Evolutionary conservation across 2,797 vertebrate genomes (phyloP).

Genomic region (Danio tinwini): DNA sequence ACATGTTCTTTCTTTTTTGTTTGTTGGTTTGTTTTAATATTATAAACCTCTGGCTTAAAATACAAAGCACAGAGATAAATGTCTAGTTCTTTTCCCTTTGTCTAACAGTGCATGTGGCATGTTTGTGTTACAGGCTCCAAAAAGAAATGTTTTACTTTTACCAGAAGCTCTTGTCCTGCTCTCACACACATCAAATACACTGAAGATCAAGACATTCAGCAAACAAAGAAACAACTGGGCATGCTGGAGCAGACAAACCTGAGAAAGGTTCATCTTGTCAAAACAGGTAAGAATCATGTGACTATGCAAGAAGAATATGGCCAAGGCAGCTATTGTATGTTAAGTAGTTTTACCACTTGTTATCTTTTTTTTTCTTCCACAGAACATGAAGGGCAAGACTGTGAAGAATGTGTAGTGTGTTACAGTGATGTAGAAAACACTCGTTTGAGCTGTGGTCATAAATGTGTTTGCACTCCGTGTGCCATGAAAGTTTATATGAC

Average conservation of each 20-base stretch:
- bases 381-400: rapidly evolving
- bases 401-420: constrained; percentile 74
- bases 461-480: constrained; percentile 75
- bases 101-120: too few species aligned
- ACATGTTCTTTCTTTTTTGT: too few species aligned
- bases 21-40: too few species aligned
- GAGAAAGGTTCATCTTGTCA: too few species aligned
- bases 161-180: constrained; percentile 68
- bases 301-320: too few species aligned
- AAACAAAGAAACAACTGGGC: not conserved
- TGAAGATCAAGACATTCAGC: not conserved
- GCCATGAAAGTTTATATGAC: constrained; percentile 55
- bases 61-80: too few species aligned
- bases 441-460: constrained; percentile 77
- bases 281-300: too few species aligned
- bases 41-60: too few species aligned
- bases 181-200: constrained; percentile 18
- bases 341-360: not conserved
- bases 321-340: too few species aligned
- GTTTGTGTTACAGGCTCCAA: constrained; percentile 70
- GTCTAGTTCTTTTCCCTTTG: too few species aligned
- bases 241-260: not conserved
- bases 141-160: constrained; percentile 34
- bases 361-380: not conserved
- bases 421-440: constrained; percentile 50